phyloP scores from a whole-genome alignment of 2,797 vertebrate species.

The Tenualosa ilisha region DNA sequence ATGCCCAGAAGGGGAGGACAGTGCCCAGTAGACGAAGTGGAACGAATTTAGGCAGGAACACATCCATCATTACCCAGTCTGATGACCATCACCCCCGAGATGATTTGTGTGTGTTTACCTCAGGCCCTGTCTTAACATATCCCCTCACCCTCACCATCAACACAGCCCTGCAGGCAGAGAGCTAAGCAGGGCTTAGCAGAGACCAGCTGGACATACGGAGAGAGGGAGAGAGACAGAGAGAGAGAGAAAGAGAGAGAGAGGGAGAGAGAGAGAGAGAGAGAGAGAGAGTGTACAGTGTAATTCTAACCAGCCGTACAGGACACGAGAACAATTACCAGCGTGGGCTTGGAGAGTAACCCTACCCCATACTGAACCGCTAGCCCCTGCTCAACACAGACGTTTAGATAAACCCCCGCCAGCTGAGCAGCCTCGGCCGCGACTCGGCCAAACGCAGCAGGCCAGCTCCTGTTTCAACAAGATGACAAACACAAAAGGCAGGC shows the following conservation, averaged over 20 bases:
- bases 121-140: conserved; percentile 59
- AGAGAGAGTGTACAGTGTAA: conserved; percentile 79
- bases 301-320: conserved; percentile 93
- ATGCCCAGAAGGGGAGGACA: conserved; percentile 15
- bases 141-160: not conserved
- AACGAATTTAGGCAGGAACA: conserved; percentile 9
- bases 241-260: too few relatives aligned
- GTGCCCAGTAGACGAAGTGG: not conserved
- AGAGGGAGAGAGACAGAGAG: conserved; percentile 66
- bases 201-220: conserved; percentile 25
- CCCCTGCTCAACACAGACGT: conserved; percentile 82
- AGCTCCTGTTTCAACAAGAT: conserved; percentile 21
- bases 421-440: not conserved
- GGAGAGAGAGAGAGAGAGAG: conserved; percentile 48
- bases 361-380: conserved; percentile 77
- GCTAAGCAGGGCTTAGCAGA: conserved; percentile 71
- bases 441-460: not conserved
- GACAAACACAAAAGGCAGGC: conserved; percentile 14
- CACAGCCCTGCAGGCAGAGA: conserved; percentile 74
- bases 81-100: not conserved
- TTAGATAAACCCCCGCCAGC: conserved; percentile 21
- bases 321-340: conserved; percentile 86
- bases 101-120: conserved; percentile 53
- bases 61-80: conserved; percentile 35
- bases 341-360: conserved; percentile 83